Evolutionary conservation across 2,113 vertebrate genomes (phyloP), one percentile per base, ranked within the genome.

Genomic region (Dicaeum eximium): DNA sequence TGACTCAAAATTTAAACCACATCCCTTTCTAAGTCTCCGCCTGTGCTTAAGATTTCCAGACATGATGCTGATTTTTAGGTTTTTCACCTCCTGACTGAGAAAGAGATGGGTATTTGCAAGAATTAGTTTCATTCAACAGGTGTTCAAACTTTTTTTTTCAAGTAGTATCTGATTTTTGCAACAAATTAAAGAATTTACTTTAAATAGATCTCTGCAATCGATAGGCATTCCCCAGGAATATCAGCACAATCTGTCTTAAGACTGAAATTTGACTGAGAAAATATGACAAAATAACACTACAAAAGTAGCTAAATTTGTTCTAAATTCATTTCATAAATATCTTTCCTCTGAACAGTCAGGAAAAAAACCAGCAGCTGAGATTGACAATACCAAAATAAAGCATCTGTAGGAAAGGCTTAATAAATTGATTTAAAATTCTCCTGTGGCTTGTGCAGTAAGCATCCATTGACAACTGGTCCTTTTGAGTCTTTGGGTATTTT

Each of bases 341-440:
- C 3, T 77, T 67, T 15, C 4, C 1, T 17, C 19, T 30, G 33
- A 44, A 58, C 77, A 64, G 6, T 1, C 2, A 17, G 2, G 4
- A 62, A 67, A 42, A 57, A 64, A 38, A 22, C 2, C 5, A 21
- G 5, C 1, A 16, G 4, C 4, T 65, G 30, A 69, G 10, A 20
- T 6, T 65, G 23, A 42, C 17, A 65, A 23, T 24, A 48, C 4
- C 22, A 53, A 82, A 78, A 73, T 13, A 3, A 19, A 50, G 5
- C 7, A 6, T 35, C 11, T 64, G 6, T 12, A 38, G 24, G 11
- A 70, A 79, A 61, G 18, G 4, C 2, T 15, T 56, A 38, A 45
- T 31, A 6, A 18, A 51, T 42, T 51, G 42, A 5, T 56, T 88
- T 57, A 14, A 66, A 74, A 56, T 21, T 69, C 3, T 21, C 38